Conservation (phyloP, 1,140 invertebrate species). For the Cotesia glomerata region DNA sequence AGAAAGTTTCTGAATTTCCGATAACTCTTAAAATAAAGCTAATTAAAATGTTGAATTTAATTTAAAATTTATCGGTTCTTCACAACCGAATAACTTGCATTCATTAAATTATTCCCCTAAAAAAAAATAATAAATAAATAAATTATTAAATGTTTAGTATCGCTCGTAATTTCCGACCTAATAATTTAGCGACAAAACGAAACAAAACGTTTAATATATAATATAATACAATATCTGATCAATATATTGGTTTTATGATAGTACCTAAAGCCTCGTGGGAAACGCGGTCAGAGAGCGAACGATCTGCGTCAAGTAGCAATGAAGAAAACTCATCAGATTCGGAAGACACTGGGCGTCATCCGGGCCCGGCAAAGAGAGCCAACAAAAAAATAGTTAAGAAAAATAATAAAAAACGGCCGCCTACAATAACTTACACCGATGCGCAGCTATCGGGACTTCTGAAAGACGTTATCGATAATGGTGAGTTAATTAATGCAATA, state of each 20-base stretch:
- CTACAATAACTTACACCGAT: constrained; percentile 52
- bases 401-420: constrained; percentile 37
- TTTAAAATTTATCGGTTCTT: too few species aligned
- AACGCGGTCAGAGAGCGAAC: constrained; percentile 46
- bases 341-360: not conserved
- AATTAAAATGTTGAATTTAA: too few species aligned
- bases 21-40: too few species aligned
- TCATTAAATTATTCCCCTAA: too few species aligned
- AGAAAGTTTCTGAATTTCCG: too few species aligned
- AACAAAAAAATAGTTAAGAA: constrained; percentile 33
- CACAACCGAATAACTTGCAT: too few species aligned
- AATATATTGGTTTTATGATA: constrained; percentile 36
- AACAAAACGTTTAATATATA: not conserved
- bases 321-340: constrained; percentile 32
- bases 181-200: not conserved
- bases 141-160: not conserved
- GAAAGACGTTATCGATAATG: constrained; percentile 54
- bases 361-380: not conserved
- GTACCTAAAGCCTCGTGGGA: constrained; percentile 55
- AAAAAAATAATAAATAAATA: too few species aligned
- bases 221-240: not conserved
- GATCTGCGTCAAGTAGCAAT: constrained; percentile 15
- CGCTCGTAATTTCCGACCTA: not conserved
- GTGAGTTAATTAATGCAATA: constrained; percentile 39
- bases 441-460: constrained; percentile 56